Evolutionary conservation across 2,113 vertebrate genomes (phyloP).

Genomic region (Trogon surrucura): DNA sequence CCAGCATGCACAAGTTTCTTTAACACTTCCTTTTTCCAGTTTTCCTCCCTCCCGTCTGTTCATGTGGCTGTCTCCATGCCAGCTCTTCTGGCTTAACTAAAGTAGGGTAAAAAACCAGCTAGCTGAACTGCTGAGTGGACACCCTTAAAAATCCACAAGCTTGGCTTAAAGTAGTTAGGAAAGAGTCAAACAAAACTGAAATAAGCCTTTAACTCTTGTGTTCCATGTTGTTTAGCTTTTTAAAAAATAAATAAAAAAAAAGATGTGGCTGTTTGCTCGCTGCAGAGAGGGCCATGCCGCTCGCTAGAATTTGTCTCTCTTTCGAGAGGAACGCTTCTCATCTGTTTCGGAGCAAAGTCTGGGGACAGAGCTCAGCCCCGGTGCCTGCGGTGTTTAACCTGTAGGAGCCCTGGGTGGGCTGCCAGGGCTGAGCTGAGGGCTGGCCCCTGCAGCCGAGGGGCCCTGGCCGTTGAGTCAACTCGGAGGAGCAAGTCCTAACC

Average conservation of each 20-base stretch:
- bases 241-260: neutral
- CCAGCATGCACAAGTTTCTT: neutral
- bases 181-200: neutral
- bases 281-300: neutral
- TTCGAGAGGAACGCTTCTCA: neutral
- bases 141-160: neutral
- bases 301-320: neutral
- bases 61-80: neutral
- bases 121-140: neutral
- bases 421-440: neutral
- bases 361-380: neutral
- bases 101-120: neutral
- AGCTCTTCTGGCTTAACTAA: neutral
- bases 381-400: accelerated
- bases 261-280: neutral
- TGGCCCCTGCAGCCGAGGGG: neutral
- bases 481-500: neutral
- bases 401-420: accelerated
- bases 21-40: neutral
- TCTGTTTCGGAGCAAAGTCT: neutral
- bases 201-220: neutral
- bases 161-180: neutral
- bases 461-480: neutral
- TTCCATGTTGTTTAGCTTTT: neutral
- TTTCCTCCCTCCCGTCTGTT: neutral